Base-by-base conservation (phyloP, 2,888 invertebrate genomes). In the Charanyca ferruginea region DNA sequence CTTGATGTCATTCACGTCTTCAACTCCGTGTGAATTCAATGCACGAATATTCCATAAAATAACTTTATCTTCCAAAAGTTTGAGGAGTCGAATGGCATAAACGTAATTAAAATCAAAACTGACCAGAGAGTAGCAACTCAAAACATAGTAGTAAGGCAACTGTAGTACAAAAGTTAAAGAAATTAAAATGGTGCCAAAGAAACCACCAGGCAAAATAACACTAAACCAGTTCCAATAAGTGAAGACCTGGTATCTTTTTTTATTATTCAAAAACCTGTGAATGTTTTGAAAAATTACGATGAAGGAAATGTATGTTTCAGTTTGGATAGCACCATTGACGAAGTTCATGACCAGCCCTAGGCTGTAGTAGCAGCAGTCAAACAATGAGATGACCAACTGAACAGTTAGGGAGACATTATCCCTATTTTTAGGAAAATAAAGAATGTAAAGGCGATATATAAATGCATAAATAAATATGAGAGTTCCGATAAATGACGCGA, bases 21-120 rank as follows among this genome's bases (percentile, higher is more conserved):
- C 42, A 13, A 51, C 44, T 20, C 9, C 25, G 35, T 35, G 35
- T 9, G 5, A 22, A 61, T 48, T 28, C 38, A 47, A 9, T 8
- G 25, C 63, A 22, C 20, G 47, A 16, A 13, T 22, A 22, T 20
- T 49, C 63, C 64, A 65, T 44, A 63, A 51, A 44, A 20, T 8
- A 9, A 63, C 20, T n/a, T 63, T 51, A 20, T 35, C 35, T 38
- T 65, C 66, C n/a, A 66, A 66, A n/a, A 66, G 28, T 52, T 38
- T 65, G 8, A 66, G 8, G 0, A 47, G 22, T 2, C 65, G 53
- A 11, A 66, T 65, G 6, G 38, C 65, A 32, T 66, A 66, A 28
- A 66, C 11, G 13, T 65, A 45, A 54, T 66, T 66, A 4, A 54
- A 45, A 47, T 66, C 66, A 38, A 66, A 53, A 38, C 22, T 45